Evolutionary conservation across 2,888 invertebrate species (phyloP).

Genomic region (Drosophila sordidula): DNA sequence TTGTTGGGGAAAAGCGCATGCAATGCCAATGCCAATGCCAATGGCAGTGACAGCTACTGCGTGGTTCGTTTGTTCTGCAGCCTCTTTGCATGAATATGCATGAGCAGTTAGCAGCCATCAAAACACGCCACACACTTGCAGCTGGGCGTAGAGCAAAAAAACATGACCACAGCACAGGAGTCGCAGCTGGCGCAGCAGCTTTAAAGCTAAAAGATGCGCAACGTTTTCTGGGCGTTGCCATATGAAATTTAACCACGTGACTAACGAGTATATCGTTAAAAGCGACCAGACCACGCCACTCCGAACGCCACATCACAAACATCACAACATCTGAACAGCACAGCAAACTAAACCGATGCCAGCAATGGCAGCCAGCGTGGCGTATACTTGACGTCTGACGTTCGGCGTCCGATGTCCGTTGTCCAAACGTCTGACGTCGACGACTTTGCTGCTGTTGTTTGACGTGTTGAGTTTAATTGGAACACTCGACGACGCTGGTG

Average conservation of each 20-base stretch:
- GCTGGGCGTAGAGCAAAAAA: constrained; percentile 3
- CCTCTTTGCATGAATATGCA: constrained; percentile 73
- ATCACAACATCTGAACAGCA: constrained; percentile 41
- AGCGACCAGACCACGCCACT: constrained; percentile 28
- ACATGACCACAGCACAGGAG: not conserved
- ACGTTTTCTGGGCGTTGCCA: constrained; percentile 35
- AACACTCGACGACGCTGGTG: constrained; percentile 66
- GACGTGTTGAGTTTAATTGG: constrained; percentile 80
- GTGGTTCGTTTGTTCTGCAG: constrained; percentile 67
- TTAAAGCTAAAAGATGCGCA: constrained; percentile 60
- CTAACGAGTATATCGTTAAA: constrained; percentile 77
- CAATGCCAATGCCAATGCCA: constrained; percentile 34
- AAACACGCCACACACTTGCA: constrained; percentile 64
- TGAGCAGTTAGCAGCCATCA: constrained; percentile 78
- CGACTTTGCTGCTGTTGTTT: constrained; percentile 61
- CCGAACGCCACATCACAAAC: constrained; percentile 18
- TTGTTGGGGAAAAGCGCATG: constrained; percentile 17
- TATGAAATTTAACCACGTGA: constrained; percentile 74
- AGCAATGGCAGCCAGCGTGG: constrained; percentile 52
- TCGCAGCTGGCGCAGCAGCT: constrained; percentile 34
- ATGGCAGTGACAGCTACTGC: constrained; percentile 40
- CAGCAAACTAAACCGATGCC: constrained; percentile 50
- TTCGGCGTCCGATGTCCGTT: constrained; percentile 9
- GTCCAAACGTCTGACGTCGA: constrained; percentile 4
- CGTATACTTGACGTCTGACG: constrained; percentile 74